Base-by-base conservation (phyloP, 2,113 vertebrate genomes). In the Electrona antarctica region DNA sequence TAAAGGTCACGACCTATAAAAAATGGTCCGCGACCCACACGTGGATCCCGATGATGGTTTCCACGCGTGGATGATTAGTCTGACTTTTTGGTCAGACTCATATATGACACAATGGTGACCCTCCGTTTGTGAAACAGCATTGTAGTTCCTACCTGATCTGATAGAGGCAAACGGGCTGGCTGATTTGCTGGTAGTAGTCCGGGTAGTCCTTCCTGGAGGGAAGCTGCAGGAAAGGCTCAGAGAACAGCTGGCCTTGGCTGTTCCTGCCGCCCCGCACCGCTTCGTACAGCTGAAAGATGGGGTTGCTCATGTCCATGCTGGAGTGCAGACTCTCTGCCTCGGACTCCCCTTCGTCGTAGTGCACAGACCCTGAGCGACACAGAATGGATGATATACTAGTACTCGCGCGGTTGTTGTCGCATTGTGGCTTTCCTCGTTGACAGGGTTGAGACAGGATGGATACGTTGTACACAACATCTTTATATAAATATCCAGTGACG, bases 121-220 rank as follows among this genome's bases (percentile, higher is more conserved):
- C 21, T 21, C 21, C 21, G 21, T 21, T 21, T 21, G 21, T 98
- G 97, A 21, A 21, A 21, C 21, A 21, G 21, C 21, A 21, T 21
- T 21, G 21, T 21, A 21, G 21, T 21, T 21, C 21, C 21, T 21
- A 21, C 21, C 21, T 21, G 21, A 21, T 21, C 21, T 97, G 96
- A 71, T 95, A 95, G 56, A 99, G 89, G 47, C 96, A 97, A 89
- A 98, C 93, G 51, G 97, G 98, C 66, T 96, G 92, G 90, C 91
- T 96, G 88, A 98, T 99, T 87, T 98, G 97, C 73, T 97, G 96
- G 89, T 95, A 99, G 92, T 99, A 99, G 92, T 99, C 95, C 1
- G 97, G 97, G 75, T 98, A 98, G 79, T 99, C 97, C 83, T 99
- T 99, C 91, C 96, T 96, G 76, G 95, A 97, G 66, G 98, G 98